Evolutionary conservation across 2,113 vertebrate species (phyloP).

Genomic region (Labeo catla): DNA sequence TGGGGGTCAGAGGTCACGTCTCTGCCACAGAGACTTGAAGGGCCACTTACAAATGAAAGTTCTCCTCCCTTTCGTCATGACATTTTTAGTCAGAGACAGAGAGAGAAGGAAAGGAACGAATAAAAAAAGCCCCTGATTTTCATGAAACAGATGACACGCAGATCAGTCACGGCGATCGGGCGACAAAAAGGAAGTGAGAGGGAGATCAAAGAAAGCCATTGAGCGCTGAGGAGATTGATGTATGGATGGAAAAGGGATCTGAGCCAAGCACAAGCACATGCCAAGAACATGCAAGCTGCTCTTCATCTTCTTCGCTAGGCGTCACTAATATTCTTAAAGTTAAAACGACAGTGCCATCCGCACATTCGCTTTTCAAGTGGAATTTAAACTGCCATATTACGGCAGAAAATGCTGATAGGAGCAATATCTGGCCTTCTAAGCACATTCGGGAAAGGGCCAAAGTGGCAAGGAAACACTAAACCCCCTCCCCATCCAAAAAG

Average conservation of each 20-base stretch:
- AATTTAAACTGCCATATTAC: slow-evolving; percentile 33
- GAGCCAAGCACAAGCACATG: slow-evolving; percentile 39
- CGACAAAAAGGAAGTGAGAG: slow-evolving; percentile 42
- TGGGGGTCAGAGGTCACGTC: slow-evolving; percentile 48
- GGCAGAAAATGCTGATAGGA: slow-evolving; percentile 29
- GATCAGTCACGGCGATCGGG: slow-evolving; percentile 54
- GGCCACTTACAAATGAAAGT: slow-evolving; percentile 47
- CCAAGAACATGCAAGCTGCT: slow-evolving; percentile 58
- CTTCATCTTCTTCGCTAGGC: slow-evolving; percentile 41
- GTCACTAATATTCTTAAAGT: slow-evolving; percentile 46
- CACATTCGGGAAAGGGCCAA: slow-evolving; percentile 16
- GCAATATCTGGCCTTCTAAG: slow-evolving; percentile 41
- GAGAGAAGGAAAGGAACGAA: not conserved
- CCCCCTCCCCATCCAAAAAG: slow-evolving; percentile 36
- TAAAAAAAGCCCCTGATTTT: slow-evolving; percentile 38
- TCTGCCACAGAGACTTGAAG: slow-evolving; percentile 38
- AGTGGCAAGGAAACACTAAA: slow-evolving; percentile 47
- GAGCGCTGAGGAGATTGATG: slow-evolving; percentile 53
- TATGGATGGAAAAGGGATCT: slow-evolving; percentile 49
- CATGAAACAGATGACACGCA: slow-evolving; percentile 54
- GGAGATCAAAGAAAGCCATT: slow-evolving; percentile 56
- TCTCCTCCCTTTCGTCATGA: slow-evolving; percentile 12
- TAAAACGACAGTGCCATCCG: slow-evolving; percentile 9
- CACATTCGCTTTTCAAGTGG: slow-evolving; percentile 17
- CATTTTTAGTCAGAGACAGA: slow-evolving; percentile 49